phyloP scores from a whole-genome alignment of 1,140 invertebrate species.

The Trichonephila inaurata region DNA sequence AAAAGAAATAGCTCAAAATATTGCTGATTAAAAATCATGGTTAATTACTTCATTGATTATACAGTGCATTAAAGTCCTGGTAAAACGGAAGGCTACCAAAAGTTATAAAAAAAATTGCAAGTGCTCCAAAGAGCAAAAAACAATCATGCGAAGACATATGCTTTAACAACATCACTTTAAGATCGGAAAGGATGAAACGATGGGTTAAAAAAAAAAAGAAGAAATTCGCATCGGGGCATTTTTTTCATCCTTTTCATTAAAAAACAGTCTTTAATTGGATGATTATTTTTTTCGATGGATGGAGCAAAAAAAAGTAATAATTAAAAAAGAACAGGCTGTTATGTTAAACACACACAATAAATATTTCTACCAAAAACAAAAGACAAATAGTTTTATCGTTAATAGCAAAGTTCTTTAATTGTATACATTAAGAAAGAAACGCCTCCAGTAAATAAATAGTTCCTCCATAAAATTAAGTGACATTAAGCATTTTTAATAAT shows the following conservation, averaged over 20 bases:
- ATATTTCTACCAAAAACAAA: slow-evolving; percentile 13
- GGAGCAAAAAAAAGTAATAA: neutral
- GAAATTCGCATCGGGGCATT: neutral
- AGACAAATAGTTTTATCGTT: slow-evolving; percentile 32
- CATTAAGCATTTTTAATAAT: neutral
- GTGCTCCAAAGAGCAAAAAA: neutral
- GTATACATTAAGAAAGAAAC: neutral
- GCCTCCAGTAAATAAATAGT: slow-evolving; percentile 12
- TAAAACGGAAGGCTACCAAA: slow-evolving; percentile 1
- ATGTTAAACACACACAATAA: slow-evolving; percentile 7
- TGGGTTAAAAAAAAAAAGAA: neutral
- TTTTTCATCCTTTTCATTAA: neutral
- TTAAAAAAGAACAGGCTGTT: neutral
- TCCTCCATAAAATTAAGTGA: slow-evolving; percentile 5
- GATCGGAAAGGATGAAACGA: neutral
- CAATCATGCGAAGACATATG: neutral
- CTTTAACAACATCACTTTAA: slow-evolving; percentile 21
- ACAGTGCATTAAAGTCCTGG: slow-evolving; percentile 28
- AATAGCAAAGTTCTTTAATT: slow-evolving; percentile 27
- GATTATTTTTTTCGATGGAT: neutral
- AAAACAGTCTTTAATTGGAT: slow-evolving; percentile 27
- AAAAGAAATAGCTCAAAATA: slow-evolving; percentile 15
- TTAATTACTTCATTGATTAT: slow-evolving; percentile 43
- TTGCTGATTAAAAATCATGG: slow-evolving; percentile 64
- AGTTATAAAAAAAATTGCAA: neutral